Evolutionary conservation across 2,888 invertebrate genomes (phyloP).

Genomic region (Adineta ricciae): DNA sequence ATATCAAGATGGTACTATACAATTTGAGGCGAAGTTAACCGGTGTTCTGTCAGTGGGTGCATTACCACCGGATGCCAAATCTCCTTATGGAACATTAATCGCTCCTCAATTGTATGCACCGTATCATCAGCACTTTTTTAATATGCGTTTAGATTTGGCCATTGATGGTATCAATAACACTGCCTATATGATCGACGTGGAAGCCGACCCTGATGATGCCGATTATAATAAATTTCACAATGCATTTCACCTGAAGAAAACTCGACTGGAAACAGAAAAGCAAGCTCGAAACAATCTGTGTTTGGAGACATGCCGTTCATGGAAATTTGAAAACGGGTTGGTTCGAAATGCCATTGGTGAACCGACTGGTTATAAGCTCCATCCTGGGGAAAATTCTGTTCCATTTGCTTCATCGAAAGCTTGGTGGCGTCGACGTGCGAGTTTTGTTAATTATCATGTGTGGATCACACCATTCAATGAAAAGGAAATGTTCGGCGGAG

Average conservation of each 20-base stretch:
- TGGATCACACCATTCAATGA: slow-evolving; percentile 31
- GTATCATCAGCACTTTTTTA: slow-evolving; percentile 34
- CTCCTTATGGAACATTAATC: slow-evolving; percentile 27
- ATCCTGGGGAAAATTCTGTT: slow-evolving; percentile 13
- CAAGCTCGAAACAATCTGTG: not conserved
- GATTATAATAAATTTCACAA: not conserved
- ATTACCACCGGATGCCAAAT: not conserved
- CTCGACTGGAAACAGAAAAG: not conserved
- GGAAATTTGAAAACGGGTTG: not conserved
- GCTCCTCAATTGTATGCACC: slow-evolving; percentile 34
- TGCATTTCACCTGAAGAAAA: not conserved
- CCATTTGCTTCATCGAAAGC: slow-evolving; percentile 26
- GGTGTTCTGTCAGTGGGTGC: slow-evolving; percentile 32
- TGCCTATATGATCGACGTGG: slow-evolving; percentile 24
- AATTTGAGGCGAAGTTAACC: slow-evolving; percentile 24
- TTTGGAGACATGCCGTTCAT: not conserved
- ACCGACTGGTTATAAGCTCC: not conserved
- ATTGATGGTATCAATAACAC: slow-evolving; percentile 33
- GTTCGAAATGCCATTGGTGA: not conserved
- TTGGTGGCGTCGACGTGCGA: slow-evolving; percentile 29
- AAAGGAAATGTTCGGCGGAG: slow-evolving; percentile 8
- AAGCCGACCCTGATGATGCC: not conserved
- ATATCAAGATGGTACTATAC: not conserved
- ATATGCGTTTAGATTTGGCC: slow-evolving; percentile 33
- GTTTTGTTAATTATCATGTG: slow-evolving; percentile 33